Evolutionary conservation across 1,140 invertebrate species (phyloP), one percentile per base, ranked within the genome.

Genomic region (Drosophila nebulosa): DNA sequence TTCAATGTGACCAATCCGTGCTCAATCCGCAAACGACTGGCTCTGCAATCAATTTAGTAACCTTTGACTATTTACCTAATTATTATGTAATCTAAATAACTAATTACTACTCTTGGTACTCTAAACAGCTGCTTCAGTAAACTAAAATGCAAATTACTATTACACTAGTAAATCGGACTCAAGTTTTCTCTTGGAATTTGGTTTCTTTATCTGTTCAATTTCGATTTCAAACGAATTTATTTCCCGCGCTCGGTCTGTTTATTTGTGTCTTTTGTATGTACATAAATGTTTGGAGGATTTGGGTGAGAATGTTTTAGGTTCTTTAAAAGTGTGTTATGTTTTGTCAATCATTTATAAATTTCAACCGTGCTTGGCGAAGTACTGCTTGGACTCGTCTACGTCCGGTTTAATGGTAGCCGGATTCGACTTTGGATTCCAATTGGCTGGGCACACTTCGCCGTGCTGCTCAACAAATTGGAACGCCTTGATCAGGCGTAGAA

Each of bases 401-500:
- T 95, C 95, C 1, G 96, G 96, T 90, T 97, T 97, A 55, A 97
- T 97, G 16, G 96, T 97, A 73, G 95, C 95, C 1, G 94, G 93
- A 55, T 95, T 94, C 4, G 93, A 93, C 16, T 96, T 94, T 9
- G 95, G 95, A 68, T 96, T 94, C 96, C 96, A 97, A 80, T 96
- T 96, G 6, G 96, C 96, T 42, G 97, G 96, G 84, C 96, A 97
- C 10, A 97, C 97, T 95, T 99, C 97, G 63, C 98, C 98, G 90
- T 98, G 96, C 90, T 98, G 95, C 70, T 99, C 98, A 51, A 97
- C 94, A 93, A 97, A 98, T 90, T 98, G 96, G 91, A 99, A 97
- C 39, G 98, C 98, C 91, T 98, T 97, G 22, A 99, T 95, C 9
- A 99, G 92, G 67, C 98, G 93, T 9, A 99, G 88, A 1, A 96